Evolutionary conservation across 1,140 invertebrate genomes (phyloP), one percentile per base, ranked within the genome.

Genomic region (Eriocheir sinensis): DNA sequence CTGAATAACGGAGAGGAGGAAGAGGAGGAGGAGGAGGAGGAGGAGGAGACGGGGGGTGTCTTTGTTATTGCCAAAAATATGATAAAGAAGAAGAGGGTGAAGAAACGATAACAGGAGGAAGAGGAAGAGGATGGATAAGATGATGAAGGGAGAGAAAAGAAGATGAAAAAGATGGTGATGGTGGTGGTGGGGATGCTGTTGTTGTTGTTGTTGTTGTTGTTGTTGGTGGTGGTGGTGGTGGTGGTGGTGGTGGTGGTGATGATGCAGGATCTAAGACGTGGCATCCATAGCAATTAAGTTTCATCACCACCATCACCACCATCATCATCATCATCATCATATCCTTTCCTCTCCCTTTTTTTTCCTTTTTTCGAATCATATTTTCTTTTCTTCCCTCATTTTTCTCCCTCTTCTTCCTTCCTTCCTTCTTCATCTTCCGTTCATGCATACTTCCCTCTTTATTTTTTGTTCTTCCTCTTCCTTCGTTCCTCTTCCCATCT

Each of bases 1-100:
- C n/a, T n/a, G n/a, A n/a, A n/a, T n/a, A n/a, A 48, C 15, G 85
- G 40, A 30, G 41, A 30, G 21, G 86, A 89, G 86, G 30, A 38
- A 89, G 86, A 89, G 83, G 36, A 34, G 36, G 83, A 86, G 83
- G 36, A 32, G 36, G 83, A 86, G 83, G 36, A 32, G 36, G 83
- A 86, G 83, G 36, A 34, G 36, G 83, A 86, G 83, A 86, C 30
- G 27, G 3, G 32, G 17, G 15, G 81, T 3, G 8, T 40, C 30
- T 21, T 3, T 9, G 86, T 89, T 2, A 86, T 41, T 38, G 15
- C 12, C 41, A 15, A 4, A 44, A 44, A 34, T 3, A n/a, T 6
- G 27, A 72, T 0, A 1, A 8, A 72, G 21, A 21, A n/a, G 8
- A n/a, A 1, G 1, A 72, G 60, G 27, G 0, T n/a, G 60, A 72